Evolutionary conservation across 2,888 invertebrate genomes (phyloP), one percentile per base, ranked within the genome.

Genomic region (Trypoxylon attenuatum): DNA sequence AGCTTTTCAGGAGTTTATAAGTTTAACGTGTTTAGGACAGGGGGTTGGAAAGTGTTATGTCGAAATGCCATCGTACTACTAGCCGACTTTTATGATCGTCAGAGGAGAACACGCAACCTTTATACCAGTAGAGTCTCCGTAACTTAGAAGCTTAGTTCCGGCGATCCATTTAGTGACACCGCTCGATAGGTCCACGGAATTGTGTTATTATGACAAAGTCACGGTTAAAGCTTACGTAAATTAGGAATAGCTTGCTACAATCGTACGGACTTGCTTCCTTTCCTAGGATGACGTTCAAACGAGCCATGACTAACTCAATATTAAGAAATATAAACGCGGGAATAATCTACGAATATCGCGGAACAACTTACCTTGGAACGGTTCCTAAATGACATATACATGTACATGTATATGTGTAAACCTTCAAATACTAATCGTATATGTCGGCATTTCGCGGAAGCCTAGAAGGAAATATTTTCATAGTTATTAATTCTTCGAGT

Each of bases 51-150:
- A n/a, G n/a, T n/a, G n/a, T n/a, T n/a, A 16, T 45, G 38, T 41
- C 38, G 43, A 75, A 77, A 77, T 77, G 78, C 43, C 77, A 77
- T 49, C 71, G 69, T 63, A 61, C 61, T 53, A 19, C 18, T 51
- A 49, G 16, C 55, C 47, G 60, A 59, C 50, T 65, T 74, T 60
- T 46, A 45, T 25, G 51, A 49, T 29, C 49, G 27, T n/a, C n/a
- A 39, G 49, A n/a, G n/a, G 56, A 66, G 39, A 62, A 49, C 50
- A 25, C 38, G 41, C 55, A 47, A 67, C 61, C 61, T 71, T 71
- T 69, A 47, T 29, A 15, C 46, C 13, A 29, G 5, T 29, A 18
- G 23, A 25, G 41, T 57, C 39, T 33, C 16, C 29, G 33, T 39
- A 51, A 59, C 41, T 50, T 54, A 38, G 4, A n/a, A 39, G 16